Conservation (phyloP, 2,888 invertebrate genomes). For the Chirona hameri region DNA sequence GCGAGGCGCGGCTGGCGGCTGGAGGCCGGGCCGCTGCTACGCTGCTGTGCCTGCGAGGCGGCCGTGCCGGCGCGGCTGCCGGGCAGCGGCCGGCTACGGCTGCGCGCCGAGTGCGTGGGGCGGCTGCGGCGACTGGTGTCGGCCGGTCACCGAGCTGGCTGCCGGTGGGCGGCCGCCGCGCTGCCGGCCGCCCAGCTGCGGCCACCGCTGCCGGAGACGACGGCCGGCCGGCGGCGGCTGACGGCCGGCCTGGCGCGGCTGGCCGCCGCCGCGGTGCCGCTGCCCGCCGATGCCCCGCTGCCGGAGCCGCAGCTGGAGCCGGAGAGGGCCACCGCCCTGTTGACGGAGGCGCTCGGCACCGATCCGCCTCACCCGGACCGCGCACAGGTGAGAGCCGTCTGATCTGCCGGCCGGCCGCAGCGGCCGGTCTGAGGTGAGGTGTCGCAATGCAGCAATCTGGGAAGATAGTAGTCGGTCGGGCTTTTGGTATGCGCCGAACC, state of each 20-base stretch:
- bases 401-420: no score
- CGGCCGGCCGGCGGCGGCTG: background rate
- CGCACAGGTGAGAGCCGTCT: background rate
- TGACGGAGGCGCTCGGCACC: background rate
- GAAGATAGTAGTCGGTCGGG: no score
- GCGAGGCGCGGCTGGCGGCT: slow-evolving; percentile 23
- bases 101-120: background rate
- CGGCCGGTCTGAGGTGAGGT: no score
- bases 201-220: background rate
- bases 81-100: background rate
- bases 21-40: background rate
- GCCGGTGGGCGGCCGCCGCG: background rate
- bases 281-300: background rate
- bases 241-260: background rate
- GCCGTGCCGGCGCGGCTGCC: background rate
- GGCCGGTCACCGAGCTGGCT: background rate
- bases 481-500: no score
- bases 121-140: background rate
- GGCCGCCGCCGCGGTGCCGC: background rate
- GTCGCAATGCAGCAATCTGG: no score
- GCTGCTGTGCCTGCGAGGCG: slow-evolving; percentile 4
- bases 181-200: background rate
- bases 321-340: background rate
- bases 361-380: background rate
- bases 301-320: background rate